Base-by-base conservation (phyloP, 2,888 invertebrate genomes). In the Phasia obesa region DNA sequence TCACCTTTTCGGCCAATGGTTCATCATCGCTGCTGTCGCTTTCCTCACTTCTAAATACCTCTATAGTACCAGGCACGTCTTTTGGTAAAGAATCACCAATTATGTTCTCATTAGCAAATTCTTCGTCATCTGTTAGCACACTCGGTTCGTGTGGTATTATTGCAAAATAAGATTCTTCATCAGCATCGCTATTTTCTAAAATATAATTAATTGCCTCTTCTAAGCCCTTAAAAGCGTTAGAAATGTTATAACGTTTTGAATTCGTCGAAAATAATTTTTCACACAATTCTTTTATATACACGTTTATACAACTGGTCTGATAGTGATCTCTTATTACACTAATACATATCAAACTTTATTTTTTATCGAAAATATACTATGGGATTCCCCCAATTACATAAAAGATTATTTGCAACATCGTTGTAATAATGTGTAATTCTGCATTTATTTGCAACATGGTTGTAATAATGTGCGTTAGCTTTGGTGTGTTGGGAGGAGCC, bases 61-160 rank as follows among this genome's bases (percentile, higher is more conserved):
- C 15, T 13, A 60, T 44, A 9, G 2, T n/a, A 44, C 9, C 44
- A 13, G 60, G 42, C 59, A 59, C 38, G 21, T 55, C 4, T 21
- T 13, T 31, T 17, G 59, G 38, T 15, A 13, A n/a, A 17, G 11
- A 0, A 3, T 60, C 23, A 44, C 2, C 25, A 21, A 25, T 44
- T 21, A 62, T 44, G 60, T 59, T 21, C 59, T 59, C 21, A 17
- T 23, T 19, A 31, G n/a, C 19, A 42, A 9, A 17, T 31, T 59
- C 13, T 19, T 59, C 59, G 31, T 31, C 31, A 35, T 59, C 21
- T 31, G 21, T 62, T 23, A 42, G 7, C n/a, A 15, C n/a, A 44
- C 25, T 62, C 15, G 44, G 44, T 62, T 62, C 60, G 15, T n/a
- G 23, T 42, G 23, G 57, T n/a, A 57, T 57, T 15, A 31, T 57